Evolutionary conservation across 2,797 vertebrate genomes (phyloP).

Genomic region (Epinephelus malabaricus): DNA sequence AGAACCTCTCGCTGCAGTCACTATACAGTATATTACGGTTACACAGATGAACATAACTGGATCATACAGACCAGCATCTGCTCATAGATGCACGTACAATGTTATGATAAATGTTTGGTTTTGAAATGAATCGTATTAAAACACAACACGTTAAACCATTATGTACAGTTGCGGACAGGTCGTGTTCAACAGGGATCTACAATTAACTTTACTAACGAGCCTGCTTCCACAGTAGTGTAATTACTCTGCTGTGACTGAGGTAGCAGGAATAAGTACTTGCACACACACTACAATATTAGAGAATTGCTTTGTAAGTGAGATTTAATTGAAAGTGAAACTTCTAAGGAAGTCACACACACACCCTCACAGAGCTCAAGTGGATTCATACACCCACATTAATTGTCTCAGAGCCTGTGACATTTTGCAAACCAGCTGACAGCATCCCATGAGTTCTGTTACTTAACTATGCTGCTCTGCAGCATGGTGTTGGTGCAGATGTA

Average conservation of each 20-base stretch:
- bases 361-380: background rate
- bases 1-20: background rate
- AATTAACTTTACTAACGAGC: slow-evolving; percentile 5
- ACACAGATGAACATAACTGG: slow-evolving; percentile 1
- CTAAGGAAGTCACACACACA: background rate
- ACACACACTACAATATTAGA: background rate
- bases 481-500: background rate
- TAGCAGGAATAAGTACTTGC: background rate
- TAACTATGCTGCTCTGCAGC: background rate
- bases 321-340: slow-evolving; percentile 15
- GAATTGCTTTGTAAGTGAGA: background rate
- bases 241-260: background rate
- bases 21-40: background rate
- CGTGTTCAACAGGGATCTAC: background rate
- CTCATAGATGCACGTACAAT: background rate
- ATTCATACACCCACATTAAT: background rate
- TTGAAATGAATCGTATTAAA: background rate
- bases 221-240: background rate
- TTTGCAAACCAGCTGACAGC: background rate
- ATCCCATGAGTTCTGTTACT: background rate
- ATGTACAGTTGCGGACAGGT: background rate
- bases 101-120: background rate
- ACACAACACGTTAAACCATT: background rate
- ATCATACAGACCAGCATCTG: background rate
- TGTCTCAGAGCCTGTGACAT: background rate